Conservation (phyloP, 2,113 vertebrate species). For the Orycteropus afer region DNA sequence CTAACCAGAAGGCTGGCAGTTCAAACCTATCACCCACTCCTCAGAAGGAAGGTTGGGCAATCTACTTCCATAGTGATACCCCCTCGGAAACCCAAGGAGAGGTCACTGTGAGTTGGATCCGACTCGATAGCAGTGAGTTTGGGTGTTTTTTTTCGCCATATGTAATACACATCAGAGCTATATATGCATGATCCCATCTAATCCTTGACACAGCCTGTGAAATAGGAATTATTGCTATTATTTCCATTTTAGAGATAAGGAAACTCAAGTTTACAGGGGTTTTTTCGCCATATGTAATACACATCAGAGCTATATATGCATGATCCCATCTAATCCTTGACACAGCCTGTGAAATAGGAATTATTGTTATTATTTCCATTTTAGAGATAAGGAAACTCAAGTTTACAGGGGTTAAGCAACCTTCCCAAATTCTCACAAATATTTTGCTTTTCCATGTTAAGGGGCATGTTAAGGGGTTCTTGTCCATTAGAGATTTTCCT, state of each 20-base stretch:
- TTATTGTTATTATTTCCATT: neutral
- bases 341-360: neutral
- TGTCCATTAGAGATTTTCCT: neutral
- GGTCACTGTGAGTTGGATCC: neutral
- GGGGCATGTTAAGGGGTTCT: neutral
- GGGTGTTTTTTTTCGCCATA: neutral
- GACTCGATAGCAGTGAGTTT: neutral
- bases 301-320: neutral
- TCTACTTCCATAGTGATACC: too few relatives aligned
- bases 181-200: neutral
- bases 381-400: neutral
- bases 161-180: neutral
- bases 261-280: neutral
- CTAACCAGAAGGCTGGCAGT: neutral
- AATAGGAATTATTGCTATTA: neutral
- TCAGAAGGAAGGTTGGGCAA: too few relatives aligned
- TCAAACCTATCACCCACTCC: neutral
- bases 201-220: neutral
- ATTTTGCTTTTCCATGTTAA: neutral
- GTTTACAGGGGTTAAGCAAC: neutral
- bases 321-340: constrained; percentile 5
- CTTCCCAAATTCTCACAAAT: neutral
- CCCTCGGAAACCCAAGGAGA: too few relatives aligned
- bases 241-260: neutral
- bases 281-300: neutral